These are phyloP conservation scores for Okapia johnstoni DNA, from an alignment of 2,113 vertebrate genomes.

Conservation along the genomic window DNA sequence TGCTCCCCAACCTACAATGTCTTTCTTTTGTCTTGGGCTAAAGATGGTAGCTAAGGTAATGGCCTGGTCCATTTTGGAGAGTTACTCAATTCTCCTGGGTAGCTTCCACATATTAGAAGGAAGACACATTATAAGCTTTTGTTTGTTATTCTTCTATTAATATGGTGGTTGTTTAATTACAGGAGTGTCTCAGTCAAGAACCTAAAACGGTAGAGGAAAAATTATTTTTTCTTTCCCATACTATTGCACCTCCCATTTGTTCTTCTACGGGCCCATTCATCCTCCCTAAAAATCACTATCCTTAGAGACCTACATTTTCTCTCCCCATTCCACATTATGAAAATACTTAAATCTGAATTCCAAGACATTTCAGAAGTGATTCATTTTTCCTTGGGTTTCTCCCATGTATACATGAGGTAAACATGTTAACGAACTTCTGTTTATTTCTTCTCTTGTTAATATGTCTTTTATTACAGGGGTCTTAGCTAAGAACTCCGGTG, in stretches of 20 bases:
- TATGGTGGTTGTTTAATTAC: neutral
- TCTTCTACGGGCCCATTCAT: neutral
- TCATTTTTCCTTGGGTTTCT: neutral
- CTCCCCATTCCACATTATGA: neutral
- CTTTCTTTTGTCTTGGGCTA: neutral
- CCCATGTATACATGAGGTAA: neutral
- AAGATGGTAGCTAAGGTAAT: neutral
- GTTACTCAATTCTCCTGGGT: neutral
- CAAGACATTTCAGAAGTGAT: neutral
- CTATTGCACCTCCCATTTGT: neutral
- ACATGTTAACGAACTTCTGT: neutral
- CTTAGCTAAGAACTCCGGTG: neutral
- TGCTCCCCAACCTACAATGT: neutral
- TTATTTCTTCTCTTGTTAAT: neutral
- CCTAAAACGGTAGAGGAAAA: neutral
- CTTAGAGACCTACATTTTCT: neutral
- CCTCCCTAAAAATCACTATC: neutral
- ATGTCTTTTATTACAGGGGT: neutral
- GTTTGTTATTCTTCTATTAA: neutral
- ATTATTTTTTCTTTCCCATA: neutral
- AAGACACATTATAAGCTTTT: neutral
- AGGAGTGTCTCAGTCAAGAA: neutral
- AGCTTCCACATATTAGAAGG: neutral
- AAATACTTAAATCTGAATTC: neutral
- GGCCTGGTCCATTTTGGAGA: neutral